Conservation (phyloP, 2,797 vertebrate species). For the Eulemur albifrons region DNA sequence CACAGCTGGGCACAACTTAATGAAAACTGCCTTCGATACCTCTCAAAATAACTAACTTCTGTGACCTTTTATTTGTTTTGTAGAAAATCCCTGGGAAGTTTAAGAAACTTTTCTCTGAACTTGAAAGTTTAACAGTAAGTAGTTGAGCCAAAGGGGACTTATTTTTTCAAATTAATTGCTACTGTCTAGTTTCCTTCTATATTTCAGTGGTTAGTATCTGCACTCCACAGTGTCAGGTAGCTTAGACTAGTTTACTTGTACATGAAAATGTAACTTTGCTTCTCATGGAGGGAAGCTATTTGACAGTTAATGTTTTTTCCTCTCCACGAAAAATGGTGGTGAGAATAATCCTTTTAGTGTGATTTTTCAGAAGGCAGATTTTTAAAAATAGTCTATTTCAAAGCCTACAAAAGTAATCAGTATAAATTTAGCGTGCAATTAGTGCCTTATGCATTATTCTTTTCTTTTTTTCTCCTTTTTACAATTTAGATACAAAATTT, state of each 20-base stretch:
- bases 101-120: conserved; percentile 96
- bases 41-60: conserved; percentile 37
- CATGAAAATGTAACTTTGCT: neutral
- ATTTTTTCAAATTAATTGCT: neutral
- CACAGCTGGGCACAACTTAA: neutral
- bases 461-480: neutral
- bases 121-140: conserved; percentile 97
- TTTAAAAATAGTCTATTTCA: neutral
- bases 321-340: neutral
- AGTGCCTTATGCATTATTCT: neutral
- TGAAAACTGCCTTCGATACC: neutral
- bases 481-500: neutral
- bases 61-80: conserved; percentile 6
- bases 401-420: neutral
- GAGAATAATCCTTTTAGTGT: neutral
- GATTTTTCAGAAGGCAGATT: conserved; percentile 12
- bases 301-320: neutral
- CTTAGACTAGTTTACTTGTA: neutral
- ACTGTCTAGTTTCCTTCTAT: neutral
- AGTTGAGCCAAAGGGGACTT: neutral
- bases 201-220: neutral
- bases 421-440: neutral
- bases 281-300: neutral
- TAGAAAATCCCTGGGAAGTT: conserved; percentile 99
- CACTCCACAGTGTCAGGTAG: neutral